These are phyloP conservation scores for Odontocerum albicorne DNA, from an alignment of 2,888 invertebrate genomes.

Conservation along the genomic window DNA sequence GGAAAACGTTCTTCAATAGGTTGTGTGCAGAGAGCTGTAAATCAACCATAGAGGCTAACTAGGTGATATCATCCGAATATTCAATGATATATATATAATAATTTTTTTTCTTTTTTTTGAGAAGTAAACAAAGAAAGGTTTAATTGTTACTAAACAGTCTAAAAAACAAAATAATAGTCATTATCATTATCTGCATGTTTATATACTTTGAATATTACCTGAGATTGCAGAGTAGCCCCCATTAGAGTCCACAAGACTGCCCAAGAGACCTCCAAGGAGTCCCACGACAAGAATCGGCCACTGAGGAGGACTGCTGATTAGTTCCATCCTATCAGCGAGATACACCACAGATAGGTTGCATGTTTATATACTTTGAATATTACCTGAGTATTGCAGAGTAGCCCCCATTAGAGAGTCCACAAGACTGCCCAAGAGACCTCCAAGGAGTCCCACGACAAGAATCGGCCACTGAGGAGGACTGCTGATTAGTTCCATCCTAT, in stretches of 20 bases:
- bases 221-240: constrained; percentile 85
- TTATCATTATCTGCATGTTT: no score
- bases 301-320: constrained; percentile 67
- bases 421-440: constrained; percentile 78
- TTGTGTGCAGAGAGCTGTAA: no score
- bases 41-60: no score
- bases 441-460: constrained; percentile 68
- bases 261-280: constrained; percentile 73
- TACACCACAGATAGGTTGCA: constrained; percentile 66
- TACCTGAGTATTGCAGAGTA: constrained; percentile 83
- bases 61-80: no score
- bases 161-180: no score
- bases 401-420: constrained; percentile 86
- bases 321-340: constrained; percentile 59
- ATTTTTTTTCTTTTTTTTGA: no score
- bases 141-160: no score
- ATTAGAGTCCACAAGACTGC: constrained; percentile 85
- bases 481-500: constrained; percentile 55
- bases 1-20: no score
- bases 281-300: constrained; percentile 79
- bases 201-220: no score
- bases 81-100: no score
- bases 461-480: constrained; percentile 81
- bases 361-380: no score
- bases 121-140: no score